Evolutionary conservation across 2,113 vertebrate genomes (phyloP).

Genomic region (Melozone crissalis): DNA sequence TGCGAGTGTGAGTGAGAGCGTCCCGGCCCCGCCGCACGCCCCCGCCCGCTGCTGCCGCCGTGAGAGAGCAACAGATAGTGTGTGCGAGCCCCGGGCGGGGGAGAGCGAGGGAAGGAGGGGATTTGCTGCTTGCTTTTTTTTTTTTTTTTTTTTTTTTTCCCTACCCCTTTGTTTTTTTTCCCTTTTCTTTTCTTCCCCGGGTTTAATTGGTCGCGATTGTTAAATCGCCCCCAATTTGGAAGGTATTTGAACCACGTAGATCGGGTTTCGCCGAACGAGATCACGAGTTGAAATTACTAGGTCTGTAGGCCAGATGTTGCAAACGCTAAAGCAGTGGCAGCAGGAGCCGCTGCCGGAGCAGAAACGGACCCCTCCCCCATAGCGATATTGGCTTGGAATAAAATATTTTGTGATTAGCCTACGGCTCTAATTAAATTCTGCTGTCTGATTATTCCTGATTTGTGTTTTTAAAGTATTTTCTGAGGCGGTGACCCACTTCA

Average conservation of each 20-base stretch:
- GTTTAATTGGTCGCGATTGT: conserved; percentile 72
- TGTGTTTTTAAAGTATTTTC: conserved; percentile 25
- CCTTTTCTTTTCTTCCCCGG: background rate
- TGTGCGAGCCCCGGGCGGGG: background rate
- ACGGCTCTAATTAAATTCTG: conserved; percentile 48
- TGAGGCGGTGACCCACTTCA: conserved; percentile 26
- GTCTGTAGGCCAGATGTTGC: conserved; percentile 83
- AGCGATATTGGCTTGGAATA: conserved; percentile 45
- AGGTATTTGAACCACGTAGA: conserved; percentile 76
- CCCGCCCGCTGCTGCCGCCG: conserved; percentile 11
- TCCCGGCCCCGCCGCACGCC: conserved; percentile 12
- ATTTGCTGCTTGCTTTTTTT: conserved; percentile 11
- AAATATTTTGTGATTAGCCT: conserved; percentile 64
- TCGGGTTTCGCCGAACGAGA: conserved; percentile 70
- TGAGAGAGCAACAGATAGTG: conserved; percentile 58
- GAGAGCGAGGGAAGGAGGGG: background rate
- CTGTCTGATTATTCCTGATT: conserved; percentile 51
- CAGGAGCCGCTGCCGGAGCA: conserved; percentile 34
- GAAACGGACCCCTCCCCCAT: conserved; percentile 22
- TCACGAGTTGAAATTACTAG: conserved; percentile 70
- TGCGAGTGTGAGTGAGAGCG: background rate
- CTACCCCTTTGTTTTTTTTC: background rate
- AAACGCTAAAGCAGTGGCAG: conserved; percentile 54
- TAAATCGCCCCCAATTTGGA: conserved; percentile 69
- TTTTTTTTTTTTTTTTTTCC: fast-evolving